A percentile compares a stretch with the other conserved stretches of the same genome.
Evolutionary conservation across 2,888 invertebrate species (phyloP).

Genomic region (Erannis defoliaria): DNA sequence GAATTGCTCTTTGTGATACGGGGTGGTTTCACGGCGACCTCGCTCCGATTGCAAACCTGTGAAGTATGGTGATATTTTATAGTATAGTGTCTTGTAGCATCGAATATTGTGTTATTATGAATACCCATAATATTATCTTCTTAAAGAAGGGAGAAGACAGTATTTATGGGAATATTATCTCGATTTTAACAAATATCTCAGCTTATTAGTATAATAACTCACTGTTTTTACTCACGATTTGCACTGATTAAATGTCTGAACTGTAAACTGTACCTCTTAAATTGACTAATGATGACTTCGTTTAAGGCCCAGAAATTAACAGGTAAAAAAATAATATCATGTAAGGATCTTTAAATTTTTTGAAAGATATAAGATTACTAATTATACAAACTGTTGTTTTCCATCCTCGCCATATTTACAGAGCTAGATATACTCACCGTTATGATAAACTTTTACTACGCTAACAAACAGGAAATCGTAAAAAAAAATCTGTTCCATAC

Average conservation of each 20-base stretch:
- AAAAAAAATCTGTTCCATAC: too few relatives aligned
- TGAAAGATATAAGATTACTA: too few relatives aligned
- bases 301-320: too few relatives aligned
- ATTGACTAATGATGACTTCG: too few relatives aligned
- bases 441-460: too few relatives aligned
- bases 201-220: background rate
- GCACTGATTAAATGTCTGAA: constrained; percentile 16
- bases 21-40: constrained; percentile 5
- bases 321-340: too few relatives aligned
- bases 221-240: constrained; percentile 34
- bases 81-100: constrained; percentile 30
- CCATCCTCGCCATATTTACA: too few relatives aligned
- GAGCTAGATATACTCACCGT: too few relatives aligned
- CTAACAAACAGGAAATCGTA: too few relatives aligned
- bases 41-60: constrained; percentile 14
- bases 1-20: constrained; percentile 11
- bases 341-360: too few relatives aligned
- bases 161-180: constrained; percentile 42
- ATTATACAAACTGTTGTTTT: too few relatives aligned
- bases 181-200: constrained; percentile 6
- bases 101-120: constrained; percentile 33
- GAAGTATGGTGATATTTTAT: constrained; percentile 31
- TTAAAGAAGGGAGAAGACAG: constrained; percentile 18
- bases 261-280: background rate
- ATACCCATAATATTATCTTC: constrained; percentile 22